A percentile compares a stretch with the other conserved stretches of the same genome.
These are phyloP conservation scores for Rhynchonema sp. DNA, from an alignment of 2,888 invertebrate species.

Conservation along the genomic window DNA sequence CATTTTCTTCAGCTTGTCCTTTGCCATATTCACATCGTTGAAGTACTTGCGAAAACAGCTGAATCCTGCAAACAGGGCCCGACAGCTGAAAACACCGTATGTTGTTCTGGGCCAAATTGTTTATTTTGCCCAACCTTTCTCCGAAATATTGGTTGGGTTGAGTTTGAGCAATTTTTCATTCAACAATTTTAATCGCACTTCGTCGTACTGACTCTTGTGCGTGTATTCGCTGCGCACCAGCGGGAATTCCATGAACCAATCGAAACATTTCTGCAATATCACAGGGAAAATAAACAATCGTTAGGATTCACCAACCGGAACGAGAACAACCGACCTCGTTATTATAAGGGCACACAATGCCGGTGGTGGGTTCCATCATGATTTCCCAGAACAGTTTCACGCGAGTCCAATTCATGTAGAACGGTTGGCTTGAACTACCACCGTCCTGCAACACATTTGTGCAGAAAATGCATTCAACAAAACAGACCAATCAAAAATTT, in stretches of 20 bases:
- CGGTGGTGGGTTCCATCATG: constrained; percentile 29
- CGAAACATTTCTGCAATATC: constrained; percentile 32
- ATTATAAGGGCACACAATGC: neutral
- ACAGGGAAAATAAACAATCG: too few relatives aligned
- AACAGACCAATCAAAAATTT: too few relatives aligned
- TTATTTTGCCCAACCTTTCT: neutral
- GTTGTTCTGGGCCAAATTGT: too few relatives aligned
- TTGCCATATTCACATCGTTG: constrained; percentile 33
- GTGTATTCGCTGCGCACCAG: constrained; percentile 14
- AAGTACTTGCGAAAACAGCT: constrained; percentile 34
- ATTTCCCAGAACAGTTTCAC: constrained; percentile 35
- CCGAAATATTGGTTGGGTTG: constrained; percentile 21
- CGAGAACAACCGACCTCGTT: too few relatives aligned
- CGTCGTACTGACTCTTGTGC: constrained; percentile 31
- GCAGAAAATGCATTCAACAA: too few relatives aligned
- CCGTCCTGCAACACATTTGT: neutral
- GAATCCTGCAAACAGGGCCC: constrained; percentile 23
- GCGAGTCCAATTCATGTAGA: constrained; percentile 33
- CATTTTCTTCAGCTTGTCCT: constrained; percentile 26
- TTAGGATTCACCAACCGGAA: too few relatives aligned
- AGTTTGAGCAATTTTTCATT: constrained; percentile 33
- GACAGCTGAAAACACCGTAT: too few relatives aligned
- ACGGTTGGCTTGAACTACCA: too few relatives aligned
- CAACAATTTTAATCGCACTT: constrained; percentile 33
- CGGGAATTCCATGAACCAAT: constrained; percentile 31